Evolutionary conservation across 2,797 vertebrate species (phyloP).

Genomic region (Schizopygopsis malacanthus): DNA sequence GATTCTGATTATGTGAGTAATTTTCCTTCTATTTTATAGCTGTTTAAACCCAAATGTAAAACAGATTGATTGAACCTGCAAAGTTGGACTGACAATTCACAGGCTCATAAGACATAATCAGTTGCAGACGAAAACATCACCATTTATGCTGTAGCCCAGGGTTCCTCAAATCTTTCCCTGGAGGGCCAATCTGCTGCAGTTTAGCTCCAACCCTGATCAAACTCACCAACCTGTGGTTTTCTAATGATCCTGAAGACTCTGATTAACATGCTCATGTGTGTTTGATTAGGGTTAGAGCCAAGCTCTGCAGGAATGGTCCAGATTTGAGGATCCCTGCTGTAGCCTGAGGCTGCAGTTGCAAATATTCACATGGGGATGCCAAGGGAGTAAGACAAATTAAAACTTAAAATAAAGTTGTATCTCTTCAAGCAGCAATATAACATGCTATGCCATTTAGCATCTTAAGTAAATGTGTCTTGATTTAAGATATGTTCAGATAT

Average conservation of each 20-base stretch:
- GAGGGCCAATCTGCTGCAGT: no score
- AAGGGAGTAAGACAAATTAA: background rate
- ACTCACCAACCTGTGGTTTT: no score
- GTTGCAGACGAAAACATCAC: background rate
- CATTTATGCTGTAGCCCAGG: slow-evolving; percentile 2
- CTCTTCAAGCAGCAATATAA: background rate
- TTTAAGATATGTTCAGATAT: background rate
- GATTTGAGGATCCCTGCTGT: no score
- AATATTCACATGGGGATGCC: background rate
- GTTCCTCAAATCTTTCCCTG: no score
- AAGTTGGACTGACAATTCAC: slow-evolving; percentile 13
- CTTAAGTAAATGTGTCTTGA: background rate
- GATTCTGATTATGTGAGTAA: slow-evolving; percentile 11
- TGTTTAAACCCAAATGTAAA: slow-evolving; percentile 5
- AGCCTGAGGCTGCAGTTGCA: background rate
- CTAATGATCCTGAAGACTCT: no score
- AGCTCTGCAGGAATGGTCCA: no score
- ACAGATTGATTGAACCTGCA: slow-evolving; percentile 22
- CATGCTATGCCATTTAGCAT: background rate
- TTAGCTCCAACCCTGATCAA: no score
- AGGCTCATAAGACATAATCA: slow-evolving; percentile 3
- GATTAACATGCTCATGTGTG: no score
- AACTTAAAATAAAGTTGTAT: background rate
- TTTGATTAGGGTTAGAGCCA: no score
- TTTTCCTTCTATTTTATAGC: slow-evolving; percentile 14